Evolutionary conservation across 2,797 vertebrate genomes (phyloP).

Genomic region (Knipowitschia caucasica): DNA sequence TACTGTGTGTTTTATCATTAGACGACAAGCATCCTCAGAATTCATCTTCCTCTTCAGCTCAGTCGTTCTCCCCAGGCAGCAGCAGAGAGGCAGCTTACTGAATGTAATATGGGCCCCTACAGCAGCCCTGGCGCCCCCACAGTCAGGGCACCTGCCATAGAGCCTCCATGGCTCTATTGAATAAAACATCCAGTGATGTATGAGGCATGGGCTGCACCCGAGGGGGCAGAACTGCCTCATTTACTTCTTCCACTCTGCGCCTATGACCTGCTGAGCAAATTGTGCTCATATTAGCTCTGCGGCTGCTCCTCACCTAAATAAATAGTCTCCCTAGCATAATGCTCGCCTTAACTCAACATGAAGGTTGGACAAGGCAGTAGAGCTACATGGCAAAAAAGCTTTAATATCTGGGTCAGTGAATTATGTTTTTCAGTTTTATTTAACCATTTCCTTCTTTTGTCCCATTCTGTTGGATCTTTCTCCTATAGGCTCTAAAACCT

Average conservation of each 20-base stretch:
- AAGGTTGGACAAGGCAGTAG: constrained; percentile 67
- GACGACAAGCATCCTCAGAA: constrained; percentile 52
- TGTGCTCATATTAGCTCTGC: constrained; percentile 80
- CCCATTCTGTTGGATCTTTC: constrained; percentile 31
- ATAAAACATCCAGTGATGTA: constrained; percentile 84
- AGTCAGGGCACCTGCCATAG: constrained; percentile 76
- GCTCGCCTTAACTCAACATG: constrained; percentile 75
- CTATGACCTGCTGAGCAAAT: constrained; percentile 81
- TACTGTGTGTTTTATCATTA: constrained; percentile 62
- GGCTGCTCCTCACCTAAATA: constrained; percentile 80
- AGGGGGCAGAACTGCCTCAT: constrained; percentile 79
- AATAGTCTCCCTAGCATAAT: constrained; percentile 77
- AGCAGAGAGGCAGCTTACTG: constrained; percentile 60
- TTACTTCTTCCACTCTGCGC: constrained; percentile 76
- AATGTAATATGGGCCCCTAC: constrained; percentile 71
- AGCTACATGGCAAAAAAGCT: constrained; percentile 56
- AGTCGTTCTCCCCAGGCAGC: constrained; percentile 55
- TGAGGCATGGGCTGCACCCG: constrained; percentile 77
- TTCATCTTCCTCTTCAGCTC: constrained; percentile 49
- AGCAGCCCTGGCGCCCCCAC: constrained; percentile 66
- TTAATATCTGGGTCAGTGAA: constrained; percentile 79
- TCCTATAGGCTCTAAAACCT: constrained; percentile 25
- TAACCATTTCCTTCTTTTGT: constrained; percentile 43
- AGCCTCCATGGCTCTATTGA: constrained; percentile 76
- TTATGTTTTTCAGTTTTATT: constrained; percentile 62